Conservation (phyloP, 1,140 invertebrate genomes). For the Subanguina moxae region DNA sequence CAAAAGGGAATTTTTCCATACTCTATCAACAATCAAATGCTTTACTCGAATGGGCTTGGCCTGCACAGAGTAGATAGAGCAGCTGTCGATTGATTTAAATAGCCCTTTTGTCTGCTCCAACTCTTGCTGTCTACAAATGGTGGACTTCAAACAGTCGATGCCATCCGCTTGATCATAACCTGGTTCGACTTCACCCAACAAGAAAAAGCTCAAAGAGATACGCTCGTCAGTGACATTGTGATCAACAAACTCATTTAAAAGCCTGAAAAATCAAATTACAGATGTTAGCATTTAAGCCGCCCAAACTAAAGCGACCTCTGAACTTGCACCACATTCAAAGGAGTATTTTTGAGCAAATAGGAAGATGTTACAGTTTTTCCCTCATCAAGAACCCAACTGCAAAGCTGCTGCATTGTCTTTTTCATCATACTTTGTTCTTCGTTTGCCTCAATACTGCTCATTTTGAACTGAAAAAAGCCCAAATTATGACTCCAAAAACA, state of each 20-base stretch:
- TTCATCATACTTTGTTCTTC: background rate
- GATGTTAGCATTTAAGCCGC: background rate
- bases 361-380: background rate
- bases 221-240: background rate
- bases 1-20: background rate
- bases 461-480: background rate
- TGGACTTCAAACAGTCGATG: background rate
- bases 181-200: background rate
- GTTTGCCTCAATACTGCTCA: background rate
- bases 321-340: conserved; percentile 7
- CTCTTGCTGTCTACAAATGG: background rate
- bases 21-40: background rate
- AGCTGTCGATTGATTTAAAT: background rate
- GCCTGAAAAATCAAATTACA: background rate
- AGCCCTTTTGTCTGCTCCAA: conserved; percentile 8
- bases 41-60: conserved; percentile 9
- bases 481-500: conserved; percentile 2
- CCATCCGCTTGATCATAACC: background rate
- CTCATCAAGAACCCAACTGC: conserved; percentile 5
- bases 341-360: background rate
- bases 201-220: background rate
- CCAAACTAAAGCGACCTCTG: background rate
- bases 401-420: background rate
- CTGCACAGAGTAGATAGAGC: conserved; percentile 7
- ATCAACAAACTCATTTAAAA: background rate